phyloP scores from a whole-genome alignment of 2,113 vertebrate species.

The Phodopus roborovskii region DNA sequence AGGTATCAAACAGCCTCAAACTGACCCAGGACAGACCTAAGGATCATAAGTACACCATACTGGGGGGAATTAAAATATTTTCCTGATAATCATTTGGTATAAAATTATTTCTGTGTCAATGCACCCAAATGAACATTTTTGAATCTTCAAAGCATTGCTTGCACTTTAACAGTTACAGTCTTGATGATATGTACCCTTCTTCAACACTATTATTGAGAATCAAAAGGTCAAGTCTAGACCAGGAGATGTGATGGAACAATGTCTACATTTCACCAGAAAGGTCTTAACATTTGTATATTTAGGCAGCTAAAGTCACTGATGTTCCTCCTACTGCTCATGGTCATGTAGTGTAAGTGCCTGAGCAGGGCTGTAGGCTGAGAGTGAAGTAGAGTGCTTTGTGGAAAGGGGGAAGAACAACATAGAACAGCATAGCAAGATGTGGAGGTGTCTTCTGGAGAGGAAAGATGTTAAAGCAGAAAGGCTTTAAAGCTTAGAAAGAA shows the following conservation, averaged over 20 bases:
- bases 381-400: background rate
- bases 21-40: background rate
- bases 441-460: background rate
- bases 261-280: background rate
- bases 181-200: background rate
- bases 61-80: background rate
- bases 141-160: background rate
- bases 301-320: background rate
- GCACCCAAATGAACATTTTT: background rate
- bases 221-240: background rate
- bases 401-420: background rate
- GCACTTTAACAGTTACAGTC: background rate
- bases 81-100: background rate
- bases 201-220: background rate
- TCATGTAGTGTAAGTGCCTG: background rate
- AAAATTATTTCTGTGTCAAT: background rate
- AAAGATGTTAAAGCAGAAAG: background rate
- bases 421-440: background rate
- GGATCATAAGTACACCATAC: background rate
- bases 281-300: background rate
- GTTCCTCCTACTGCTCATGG: background rate
- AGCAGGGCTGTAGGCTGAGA: background rate
- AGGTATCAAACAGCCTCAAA: background rate
- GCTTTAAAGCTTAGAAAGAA: background rate
- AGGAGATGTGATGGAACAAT: background rate